phyloP scores from a whole-genome alignment of 2,888 invertebrate genomes.

The Standfussiana lucernea region DNA sequence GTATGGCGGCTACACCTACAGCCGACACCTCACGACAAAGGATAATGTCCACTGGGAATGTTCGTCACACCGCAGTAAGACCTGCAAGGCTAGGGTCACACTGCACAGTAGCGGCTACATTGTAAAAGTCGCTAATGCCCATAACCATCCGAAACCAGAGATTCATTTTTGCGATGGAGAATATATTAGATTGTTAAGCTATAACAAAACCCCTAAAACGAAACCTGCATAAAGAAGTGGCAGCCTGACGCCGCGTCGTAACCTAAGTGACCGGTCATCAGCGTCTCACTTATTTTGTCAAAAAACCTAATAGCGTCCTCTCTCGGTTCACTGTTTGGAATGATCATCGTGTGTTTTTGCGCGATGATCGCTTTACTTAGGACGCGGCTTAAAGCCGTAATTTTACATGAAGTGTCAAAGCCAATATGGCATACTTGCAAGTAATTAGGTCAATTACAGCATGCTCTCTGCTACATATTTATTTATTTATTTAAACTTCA shows the following conservation, averaged over 20 bases:
- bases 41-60: slow-evolving; percentile 25
- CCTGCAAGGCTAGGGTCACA: slow-evolving; percentile 16
- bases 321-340: neutral
- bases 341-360: neutral
- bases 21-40: neutral
- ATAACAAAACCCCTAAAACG: neutral
- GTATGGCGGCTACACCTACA: slow-evolving; percentile 7
- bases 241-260: neutral
- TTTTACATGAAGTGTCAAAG: no score
- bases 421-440: no score
- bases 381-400: no score
- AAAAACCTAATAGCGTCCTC: neutral
- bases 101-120: slow-evolving; percentile 5
- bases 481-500: no score
- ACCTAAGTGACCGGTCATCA: neutral
- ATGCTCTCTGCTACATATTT: no score
- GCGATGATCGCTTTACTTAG: no score
- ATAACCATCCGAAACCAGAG: slow-evolving; percentile 15
- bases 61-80: slow-evolving; percentile 21
- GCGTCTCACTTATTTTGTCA: no score
- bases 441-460: no score
- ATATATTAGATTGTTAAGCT: slow-evolving; percentile 2
- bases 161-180: neutral
- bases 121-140: neutral
- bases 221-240: neutral